Conservation (phyloP, 2,888 invertebrate genomes). For the Lepeophtheirus nordmannii region DNA sequence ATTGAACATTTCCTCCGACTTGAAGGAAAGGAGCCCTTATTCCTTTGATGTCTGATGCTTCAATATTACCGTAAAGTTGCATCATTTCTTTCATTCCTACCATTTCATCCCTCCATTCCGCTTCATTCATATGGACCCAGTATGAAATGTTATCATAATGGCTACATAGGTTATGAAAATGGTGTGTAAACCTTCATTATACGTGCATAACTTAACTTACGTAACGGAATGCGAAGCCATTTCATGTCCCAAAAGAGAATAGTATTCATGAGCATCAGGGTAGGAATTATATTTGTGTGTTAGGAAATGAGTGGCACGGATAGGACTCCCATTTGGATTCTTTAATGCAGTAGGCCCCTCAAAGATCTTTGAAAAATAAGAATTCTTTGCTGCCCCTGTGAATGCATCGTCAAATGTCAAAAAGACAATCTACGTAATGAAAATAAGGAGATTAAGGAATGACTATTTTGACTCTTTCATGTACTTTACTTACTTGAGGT, state of each 20-base stretch:
- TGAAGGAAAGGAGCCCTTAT: constrained; percentile 44
- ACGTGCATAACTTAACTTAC: constrained; percentile 26
- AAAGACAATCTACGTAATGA: constrained; percentile 29
- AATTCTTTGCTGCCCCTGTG: constrained; percentile 23
- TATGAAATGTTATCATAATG: constrained; percentile 42
- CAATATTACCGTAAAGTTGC: constrained; percentile 42
- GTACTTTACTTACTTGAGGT: not conserved
- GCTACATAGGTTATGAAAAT: constrained; percentile 30
- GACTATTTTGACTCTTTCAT: too few species aligned
- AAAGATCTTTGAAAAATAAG: constrained; percentile 26
- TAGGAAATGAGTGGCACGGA: constrained; percentile 27
- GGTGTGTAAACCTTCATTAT: not conserved
- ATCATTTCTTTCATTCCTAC: constrained; percentile 43
- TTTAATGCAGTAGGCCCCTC: not conserved
- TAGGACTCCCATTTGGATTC: constrained; percentile 28
- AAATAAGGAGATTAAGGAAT: not conserved
- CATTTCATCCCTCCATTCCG: constrained; percentile 43
- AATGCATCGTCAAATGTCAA: constrained; percentile 31
- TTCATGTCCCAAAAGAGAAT: constrained; percentile 28
- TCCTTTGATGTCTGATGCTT: constrained; percentile 32
- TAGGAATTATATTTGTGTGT: constrained; percentile 27
- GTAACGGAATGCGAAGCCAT: constrained; percentile 29
- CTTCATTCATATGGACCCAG: constrained; percentile 44
- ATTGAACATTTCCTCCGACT: constrained; percentile 44
- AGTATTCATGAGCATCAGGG: constrained; percentile 20